Evolutionary conservation across 2,888 invertebrate species (phyloP), one percentile per base, ranked within the genome.

Genomic region (Lathronympha strigana): DNA sequence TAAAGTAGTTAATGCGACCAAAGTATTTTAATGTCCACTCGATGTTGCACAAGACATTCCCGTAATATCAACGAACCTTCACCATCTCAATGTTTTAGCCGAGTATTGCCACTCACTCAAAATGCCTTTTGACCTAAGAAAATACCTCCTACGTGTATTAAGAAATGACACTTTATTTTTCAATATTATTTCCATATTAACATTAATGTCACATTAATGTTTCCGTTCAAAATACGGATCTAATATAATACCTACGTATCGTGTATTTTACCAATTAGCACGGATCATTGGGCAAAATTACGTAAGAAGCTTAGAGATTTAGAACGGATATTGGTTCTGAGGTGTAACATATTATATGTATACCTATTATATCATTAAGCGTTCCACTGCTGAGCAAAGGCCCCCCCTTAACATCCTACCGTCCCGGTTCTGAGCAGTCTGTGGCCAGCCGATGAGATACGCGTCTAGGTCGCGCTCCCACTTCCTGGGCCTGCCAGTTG

Each of bases 81-180:
- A n/a, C 4, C 23, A 8, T 61, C 3, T 15, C 33, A 43, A 51
- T 45, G 57, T 38, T 15, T 25, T 17, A 11, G 13, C 43, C 36
- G 23, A 23, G 57, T 43, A 31, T 43, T 43, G 23, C 43, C 63
- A 45, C 63, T 51, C 58, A 64, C 64, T 28, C 36, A 25, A 21
- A 53, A 58, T 58, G 38, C 64, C 51, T 58, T 63, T 64, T 58
- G 51, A 63, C 58, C 43, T 45, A n/a, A 36, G 51, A 64, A 58
- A 58, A 36, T 64, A 58, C 50, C 25, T 61, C 28, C 47, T 61
- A 31, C 25, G 43, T 63, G 25, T 36, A 43, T 50, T 28, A 6
- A 57, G 55, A 36, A 51, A 51, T 50, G 13, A 15, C 21, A 45
- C 43, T 51, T 51, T 19, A 9, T 50, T 51, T 58, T 33, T 36